phyloP scores from a whole-genome alignment of 2,113 vertebrate genomes.

The Tupaia chinensis region DNA sequence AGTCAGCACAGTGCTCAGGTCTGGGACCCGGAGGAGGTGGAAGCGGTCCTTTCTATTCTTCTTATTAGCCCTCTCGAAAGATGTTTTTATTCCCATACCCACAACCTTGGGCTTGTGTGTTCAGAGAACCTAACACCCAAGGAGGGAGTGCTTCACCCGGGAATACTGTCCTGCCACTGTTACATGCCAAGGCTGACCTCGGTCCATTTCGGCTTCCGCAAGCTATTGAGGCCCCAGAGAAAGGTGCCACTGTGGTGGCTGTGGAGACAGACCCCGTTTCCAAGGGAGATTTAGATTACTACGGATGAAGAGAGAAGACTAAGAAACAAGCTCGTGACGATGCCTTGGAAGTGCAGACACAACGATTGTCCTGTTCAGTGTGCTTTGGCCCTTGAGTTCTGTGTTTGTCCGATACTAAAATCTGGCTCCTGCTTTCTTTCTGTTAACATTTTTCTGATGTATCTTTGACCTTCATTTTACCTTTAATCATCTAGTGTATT shows the following conservation, averaged over 20 bases:
- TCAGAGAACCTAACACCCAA: neutral
- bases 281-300: neutral
- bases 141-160: neutral
- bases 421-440: too few relatives aligned
- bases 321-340: too few relatives aligned
- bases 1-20: neutral
- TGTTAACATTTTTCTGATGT: too few relatives aligned
- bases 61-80: neutral
- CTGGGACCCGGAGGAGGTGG: neutral
- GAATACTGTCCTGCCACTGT: neutral
- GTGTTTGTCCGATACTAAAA: too few relatives aligned
- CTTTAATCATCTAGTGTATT: too few relatives aligned
- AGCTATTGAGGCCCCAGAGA: neutral
- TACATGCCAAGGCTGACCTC: neutral
- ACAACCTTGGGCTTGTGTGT: neutral
- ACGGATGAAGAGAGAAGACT: too few relatives aligned
- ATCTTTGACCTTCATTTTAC: too few relatives aligned
- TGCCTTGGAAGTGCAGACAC: too few relatives aligned
- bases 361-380: too few relatives aligned
- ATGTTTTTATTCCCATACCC: neutral
- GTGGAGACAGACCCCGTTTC: neutral
- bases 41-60: neutral
- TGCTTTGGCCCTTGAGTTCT: too few relatives aligned
- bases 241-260: neutral
- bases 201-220: neutral